Percentiles rank a stretch among this genome's conserved stretches.
phyloP scores from a whole-genome alignment of 2,797 vertebrate species.

The Helarctos malayanus region DNA sequence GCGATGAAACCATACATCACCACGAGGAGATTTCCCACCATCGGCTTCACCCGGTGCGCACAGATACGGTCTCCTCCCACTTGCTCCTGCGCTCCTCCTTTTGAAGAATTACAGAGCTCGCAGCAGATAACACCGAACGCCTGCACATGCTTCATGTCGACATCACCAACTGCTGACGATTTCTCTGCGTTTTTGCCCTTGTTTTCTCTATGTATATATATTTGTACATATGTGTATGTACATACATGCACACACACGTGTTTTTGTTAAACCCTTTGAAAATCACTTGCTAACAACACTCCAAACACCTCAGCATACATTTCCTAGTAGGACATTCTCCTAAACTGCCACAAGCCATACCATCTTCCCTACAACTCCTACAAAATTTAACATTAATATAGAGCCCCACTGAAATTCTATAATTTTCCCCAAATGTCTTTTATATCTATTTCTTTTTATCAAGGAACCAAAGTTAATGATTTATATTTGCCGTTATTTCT shows the following conservation, averaged over 20 bases:
- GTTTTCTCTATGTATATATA: fast-evolving
- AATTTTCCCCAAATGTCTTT: not conserved
- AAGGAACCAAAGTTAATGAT: not conserved
- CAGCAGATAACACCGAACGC: too few relatives aligned
- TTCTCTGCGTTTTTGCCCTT: too few relatives aligned
- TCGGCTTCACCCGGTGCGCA: not conserved
- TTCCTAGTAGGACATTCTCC: not conserved
- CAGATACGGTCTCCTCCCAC: not conserved
- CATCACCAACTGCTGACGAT: fast-evolving
- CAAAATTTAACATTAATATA: fast-evolving
- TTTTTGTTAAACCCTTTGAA: not conserved
- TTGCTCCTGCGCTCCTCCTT: too few relatives aligned
- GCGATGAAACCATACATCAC: constrained; percentile 66
- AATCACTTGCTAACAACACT: not conserved
- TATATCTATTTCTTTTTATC: not conserved
- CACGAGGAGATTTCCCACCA: not conserved
- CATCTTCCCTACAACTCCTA: fast-evolving
- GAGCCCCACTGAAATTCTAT: not conserved
- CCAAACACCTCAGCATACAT: not conserved
- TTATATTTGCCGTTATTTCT: not conserved
- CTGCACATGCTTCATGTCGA: fast-evolving
- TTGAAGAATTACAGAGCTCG: not conserved
- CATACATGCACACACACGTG: not conserved
- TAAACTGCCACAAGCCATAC: fast-evolving
- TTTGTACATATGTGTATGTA: fast-evolving